These are phyloP conservation scores for Drosophila oshimai DNA, from an alignment of 1,140 invertebrate genomes.

Conservation along the genomic window DNA sequence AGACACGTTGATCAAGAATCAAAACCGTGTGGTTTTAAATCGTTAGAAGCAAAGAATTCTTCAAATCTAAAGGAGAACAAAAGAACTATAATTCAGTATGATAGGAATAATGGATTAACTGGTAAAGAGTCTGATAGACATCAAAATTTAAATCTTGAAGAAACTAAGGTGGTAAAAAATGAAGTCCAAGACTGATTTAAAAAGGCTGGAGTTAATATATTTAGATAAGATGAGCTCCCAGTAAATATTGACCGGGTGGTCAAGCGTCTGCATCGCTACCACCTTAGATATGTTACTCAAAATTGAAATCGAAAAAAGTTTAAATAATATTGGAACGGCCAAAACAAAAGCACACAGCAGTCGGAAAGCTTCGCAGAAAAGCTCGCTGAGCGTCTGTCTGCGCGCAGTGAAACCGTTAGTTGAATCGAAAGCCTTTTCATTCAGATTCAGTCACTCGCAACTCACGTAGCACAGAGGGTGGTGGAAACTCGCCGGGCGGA, in stretches of 20 bases:
- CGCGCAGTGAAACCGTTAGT: constrained; percentile 73
- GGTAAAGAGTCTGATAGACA: too few relatives aligned
- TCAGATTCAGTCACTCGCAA: constrained; percentile 54
- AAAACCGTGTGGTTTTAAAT: background rate
- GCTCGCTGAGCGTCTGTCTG: constrained; percentile 23
- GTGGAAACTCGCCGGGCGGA: constrained; percentile 38
- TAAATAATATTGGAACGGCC: background rate
- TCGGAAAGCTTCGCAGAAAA: constrained; percentile 36
- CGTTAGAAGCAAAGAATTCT: background rate
- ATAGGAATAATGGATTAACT: too few relatives aligned
- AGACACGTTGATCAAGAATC: constrained; percentile 1
- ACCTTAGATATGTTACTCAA: background rate
- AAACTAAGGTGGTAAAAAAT: too few relatives aligned
- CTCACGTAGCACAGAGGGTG: constrained; percentile 55
- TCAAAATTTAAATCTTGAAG: too few relatives aligned
- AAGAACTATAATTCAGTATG: too few relatives aligned
- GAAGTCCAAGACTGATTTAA: too few relatives aligned
- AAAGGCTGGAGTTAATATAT: too few relatives aligned
- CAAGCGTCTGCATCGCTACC: background rate
- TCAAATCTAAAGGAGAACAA: too few relatives aligned
- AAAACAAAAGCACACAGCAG: background rate
- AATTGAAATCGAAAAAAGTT: constrained; percentile 7
- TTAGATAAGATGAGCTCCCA: too few relatives aligned
- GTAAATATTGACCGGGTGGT: too few relatives aligned
- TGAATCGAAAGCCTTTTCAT: constrained; percentile 53